These are phyloP conservation scores for Metaphire vulgaris DNA, from an alignment of 1,140 invertebrate species.

Conservation along the genomic window DNA sequence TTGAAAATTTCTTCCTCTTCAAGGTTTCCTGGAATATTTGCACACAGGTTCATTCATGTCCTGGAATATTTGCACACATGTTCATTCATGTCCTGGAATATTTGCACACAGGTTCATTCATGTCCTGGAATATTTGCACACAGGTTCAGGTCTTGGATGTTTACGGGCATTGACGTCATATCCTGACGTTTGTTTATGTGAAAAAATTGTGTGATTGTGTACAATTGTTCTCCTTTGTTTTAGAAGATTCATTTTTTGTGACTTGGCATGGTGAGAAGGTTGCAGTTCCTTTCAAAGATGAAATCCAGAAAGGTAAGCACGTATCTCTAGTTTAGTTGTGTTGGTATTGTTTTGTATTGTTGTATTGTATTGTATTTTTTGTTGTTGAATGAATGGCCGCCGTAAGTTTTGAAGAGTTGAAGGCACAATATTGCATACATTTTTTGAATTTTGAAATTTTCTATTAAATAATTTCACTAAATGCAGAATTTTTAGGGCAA, in stretches of 20 bases:
- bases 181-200: not conserved
- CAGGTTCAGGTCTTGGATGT: not conserved
- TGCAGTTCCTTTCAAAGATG: not conserved
- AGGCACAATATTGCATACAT: too few species aligned
- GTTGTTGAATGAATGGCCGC: too few species aligned
- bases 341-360: too few species aligned
- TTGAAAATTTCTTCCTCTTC: too few species aligned
- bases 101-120: not conserved
- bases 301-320: not conserved
- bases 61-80: not conserved
- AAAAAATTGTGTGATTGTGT: not conserved
- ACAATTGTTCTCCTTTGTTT: not conserved
- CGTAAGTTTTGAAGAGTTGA: too few species aligned
- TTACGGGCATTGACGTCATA: not conserved
- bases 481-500: too few species aligned
- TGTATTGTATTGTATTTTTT: too few species aligned
- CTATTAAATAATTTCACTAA: too few species aligned
- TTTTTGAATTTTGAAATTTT: too few species aligned
- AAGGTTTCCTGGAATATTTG: too few species aligned
- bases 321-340: too few species aligned
- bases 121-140: not conserved
- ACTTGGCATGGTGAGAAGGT: not conserved
- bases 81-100: not conserved
- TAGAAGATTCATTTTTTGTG: not conserved
- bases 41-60: too few species aligned